Percentiles rank a stretch among this genome's conserved stretches.
These are phyloP conservation scores for Rattus rattus DNA, from an alignment of 2,113 vertebrate genomes.

Conservation along the genomic window DNA sequence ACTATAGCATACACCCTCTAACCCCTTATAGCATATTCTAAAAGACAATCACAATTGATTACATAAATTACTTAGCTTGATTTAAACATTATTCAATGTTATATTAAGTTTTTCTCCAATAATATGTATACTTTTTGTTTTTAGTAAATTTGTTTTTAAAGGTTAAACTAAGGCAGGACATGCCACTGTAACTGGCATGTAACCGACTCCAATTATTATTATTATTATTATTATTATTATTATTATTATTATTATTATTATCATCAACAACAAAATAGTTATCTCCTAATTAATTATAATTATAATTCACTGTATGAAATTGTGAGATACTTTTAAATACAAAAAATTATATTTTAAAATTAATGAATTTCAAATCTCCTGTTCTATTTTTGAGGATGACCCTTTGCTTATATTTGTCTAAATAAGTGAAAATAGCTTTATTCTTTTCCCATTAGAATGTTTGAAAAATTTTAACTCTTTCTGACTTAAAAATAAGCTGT, in stretches of 20 bases:
- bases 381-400: not conserved
- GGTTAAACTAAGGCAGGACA: not conserved
- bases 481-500: slow-evolving; percentile 41
- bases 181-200: not conserved
- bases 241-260: not conserved
- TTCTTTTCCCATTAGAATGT: not conserved
- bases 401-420: slow-evolving; percentile 37
- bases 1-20: rapidly evolving
- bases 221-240: not conserved
- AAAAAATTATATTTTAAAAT: slow-evolving; percentile 42
- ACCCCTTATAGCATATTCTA: not conserved
- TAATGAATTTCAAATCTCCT: not conserved
- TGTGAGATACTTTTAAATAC: not conserved
- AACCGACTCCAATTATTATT: not conserved
- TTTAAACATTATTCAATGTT: not conserved
- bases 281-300: slow-evolving; percentile 29
- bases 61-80: not conserved
- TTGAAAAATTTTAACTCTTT: not conserved
- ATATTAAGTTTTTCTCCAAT: not conserved
- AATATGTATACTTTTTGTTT: not conserved
- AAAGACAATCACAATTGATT: not conserved
- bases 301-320: not conserved
- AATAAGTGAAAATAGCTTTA: slow-evolving; percentile 56
- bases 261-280: slow-evolving; percentile 6
- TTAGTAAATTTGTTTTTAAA: not conserved